Evolutionary conservation across 1,140 invertebrate species (phyloP), one percentile per base, ranked within the genome.

Genomic region (Chironomus striatipennis): DNA sequence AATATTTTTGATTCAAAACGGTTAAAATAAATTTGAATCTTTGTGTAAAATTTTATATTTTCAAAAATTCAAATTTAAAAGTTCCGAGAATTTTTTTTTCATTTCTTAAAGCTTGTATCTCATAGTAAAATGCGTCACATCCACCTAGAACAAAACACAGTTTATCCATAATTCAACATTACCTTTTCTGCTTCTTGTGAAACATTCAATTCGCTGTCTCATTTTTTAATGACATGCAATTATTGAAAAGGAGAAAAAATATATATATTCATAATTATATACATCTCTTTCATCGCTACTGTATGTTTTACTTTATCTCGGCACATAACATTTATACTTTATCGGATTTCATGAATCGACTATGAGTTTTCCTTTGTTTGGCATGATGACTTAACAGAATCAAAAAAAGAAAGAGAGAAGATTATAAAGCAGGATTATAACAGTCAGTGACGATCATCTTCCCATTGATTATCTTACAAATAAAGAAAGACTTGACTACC

Each of bases 161-260:
- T 34, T 34, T 2, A 5, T 2, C 24, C 5, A 34, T 34, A 5
- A n/a, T 34, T 34, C 24, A 34, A 34, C 5, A 34, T 7, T 57
- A 57, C n/a, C 47, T 57, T 57, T 12, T n/a, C 7, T 12, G 47
- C 9, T n/a, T 10, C 47, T 34, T 34, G 24, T 57, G 10, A n/a
- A 10, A 70, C 65, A 18, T 20, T 70, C 65, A 70, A 70, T 70
- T 70, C 18, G 65, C 65, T 70, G 65, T 70, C 65, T 70, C 65
- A 70, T 70, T 70, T 70, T 21, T 70, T 20, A 70, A 70, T 70
- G 65, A 70, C 20, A 70, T 70, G 65, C 65, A 70, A 70, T 70
- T 70, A 70, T 70, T 70, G 47, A n/a, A 70, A 57, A n/a, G 47
- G 43, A 57, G n/a, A 57, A 57, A 57, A 57, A 57, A 34, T 34